Evolutionary conservation across 2,888 invertebrate species (phyloP).

Genomic region (Labia minor): DNA sequence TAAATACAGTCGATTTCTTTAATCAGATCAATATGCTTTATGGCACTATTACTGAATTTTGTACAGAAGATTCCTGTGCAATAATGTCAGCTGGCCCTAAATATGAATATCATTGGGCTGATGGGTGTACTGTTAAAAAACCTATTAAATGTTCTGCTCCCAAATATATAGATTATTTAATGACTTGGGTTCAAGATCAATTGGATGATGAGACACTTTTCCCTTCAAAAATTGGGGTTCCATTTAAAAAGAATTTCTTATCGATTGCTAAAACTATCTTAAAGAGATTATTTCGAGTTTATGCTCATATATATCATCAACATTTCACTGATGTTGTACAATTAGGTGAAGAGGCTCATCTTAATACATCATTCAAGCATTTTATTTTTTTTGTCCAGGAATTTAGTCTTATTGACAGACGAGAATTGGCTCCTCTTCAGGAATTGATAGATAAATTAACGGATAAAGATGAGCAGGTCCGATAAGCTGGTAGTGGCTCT

Average conservation of each 20-base stretch:
- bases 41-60: slow-evolving; percentile 99
- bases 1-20: slow-evolving; percentile 99
- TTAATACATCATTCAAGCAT: slow-evolving; percentile 99
- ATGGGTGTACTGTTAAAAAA: slow-evolving; percentile 94
- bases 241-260: slow-evolving; percentile 95
- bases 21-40: slow-evolving; percentile 99
- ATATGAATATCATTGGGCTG: slow-evolving; percentile 99
- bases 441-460: slow-evolving; percentile 94
- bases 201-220: slow-evolving; percentile 96
- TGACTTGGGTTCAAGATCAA: slow-evolving; percentile 99
- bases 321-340: slow-evolving; percentile 97
- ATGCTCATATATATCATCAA: slow-evolving; percentile 99
- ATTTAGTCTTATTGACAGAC: slow-evolving; percentile 90
- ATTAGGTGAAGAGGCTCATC: slow-evolving; percentile 94
- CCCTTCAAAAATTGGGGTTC: slow-evolving; percentile 96
- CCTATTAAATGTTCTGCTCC: slow-evolving; percentile 98
- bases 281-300: slow-evolving; percentile 94
- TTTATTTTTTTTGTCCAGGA: slow-evolving; percentile 98
- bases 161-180: slow-evolving; percentile 97
- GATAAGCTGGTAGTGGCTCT: not conserved
- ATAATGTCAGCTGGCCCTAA: slow-evolving; percentile 99
- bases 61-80: slow-evolving; percentile 91
- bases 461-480: slow-evolving; percentile 53
- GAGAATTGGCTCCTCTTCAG: slow-evolving; percentile 92
- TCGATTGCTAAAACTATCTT: slow-evolving; percentile 95